These are phyloP conservation scores for Pherbina coryleti DNA, from an alignment of 2,888 invertebrate species.

Conservation along the genomic window DNA sequence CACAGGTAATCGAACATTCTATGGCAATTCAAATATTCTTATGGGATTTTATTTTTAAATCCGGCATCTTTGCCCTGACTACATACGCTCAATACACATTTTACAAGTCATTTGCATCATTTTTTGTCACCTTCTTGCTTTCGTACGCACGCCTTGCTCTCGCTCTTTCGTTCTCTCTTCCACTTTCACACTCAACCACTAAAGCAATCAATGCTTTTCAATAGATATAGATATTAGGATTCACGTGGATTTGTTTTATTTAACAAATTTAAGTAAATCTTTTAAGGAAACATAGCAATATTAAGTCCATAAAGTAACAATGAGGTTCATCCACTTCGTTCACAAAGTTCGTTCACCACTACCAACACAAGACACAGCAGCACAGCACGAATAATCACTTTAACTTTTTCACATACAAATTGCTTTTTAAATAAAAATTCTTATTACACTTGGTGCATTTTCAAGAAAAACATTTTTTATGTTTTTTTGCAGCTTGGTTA, in stretches of 20 bases:
- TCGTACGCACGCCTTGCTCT: constrained; percentile 36
- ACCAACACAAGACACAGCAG: background rate
- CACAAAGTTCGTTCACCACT: background rate
- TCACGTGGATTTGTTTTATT: background rate
- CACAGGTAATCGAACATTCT: too few species aligned
- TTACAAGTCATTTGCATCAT: background rate
- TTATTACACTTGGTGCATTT: background rate
- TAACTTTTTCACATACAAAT: background rate
- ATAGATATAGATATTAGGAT: background rate
- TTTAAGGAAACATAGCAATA: background rate
- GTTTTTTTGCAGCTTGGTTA: background rate
- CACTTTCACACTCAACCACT: constrained; percentile 22
- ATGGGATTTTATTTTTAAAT: too few species aligned
- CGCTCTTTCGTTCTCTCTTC: constrained; percentile 29
- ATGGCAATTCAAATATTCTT: too few species aligned
- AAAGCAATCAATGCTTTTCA: constrained; percentile 3
- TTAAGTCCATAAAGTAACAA: background rate
- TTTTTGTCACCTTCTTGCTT: constrained; percentile 43
- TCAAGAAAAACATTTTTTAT: background rate
- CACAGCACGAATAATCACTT: background rate
- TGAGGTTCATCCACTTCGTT: background rate
- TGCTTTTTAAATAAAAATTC: constrained; percentile 6
- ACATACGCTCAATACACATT: background rate
- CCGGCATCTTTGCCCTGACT: background rate
- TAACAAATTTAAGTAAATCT: background rate